These are phyloP conservation scores for Casuarius casuarius DNA, from an alignment of 2,113 vertebrate genomes.

Conservation along the genomic window DNA sequence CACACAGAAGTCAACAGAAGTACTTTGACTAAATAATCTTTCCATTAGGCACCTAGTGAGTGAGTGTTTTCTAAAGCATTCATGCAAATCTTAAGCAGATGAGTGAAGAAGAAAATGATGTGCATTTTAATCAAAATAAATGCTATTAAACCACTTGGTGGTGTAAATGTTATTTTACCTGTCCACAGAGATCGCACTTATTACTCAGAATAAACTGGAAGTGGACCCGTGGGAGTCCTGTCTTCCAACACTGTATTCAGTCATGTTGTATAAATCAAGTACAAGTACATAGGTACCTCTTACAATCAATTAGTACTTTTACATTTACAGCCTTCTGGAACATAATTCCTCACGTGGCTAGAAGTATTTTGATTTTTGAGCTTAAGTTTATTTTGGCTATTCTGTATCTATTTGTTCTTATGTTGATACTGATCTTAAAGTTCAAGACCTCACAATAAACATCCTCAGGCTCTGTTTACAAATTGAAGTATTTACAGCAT, in stretches of 20 bases:
- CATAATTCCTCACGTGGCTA: not conserved
- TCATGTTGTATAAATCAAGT: not conserved
- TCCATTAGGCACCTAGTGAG: constrained; percentile 30
- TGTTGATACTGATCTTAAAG: not conserved
- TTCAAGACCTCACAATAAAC: not conserved
- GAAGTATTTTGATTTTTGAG: not conserved
- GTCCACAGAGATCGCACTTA: not conserved
- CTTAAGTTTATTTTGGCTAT: not conserved
- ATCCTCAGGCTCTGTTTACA: not conserved
- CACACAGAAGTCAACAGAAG: constrained; percentile 24
- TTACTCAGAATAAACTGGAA: not conserved
- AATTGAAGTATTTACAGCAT: not conserved
- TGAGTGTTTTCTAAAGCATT: constrained; percentile 3
- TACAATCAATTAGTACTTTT: not conserved
- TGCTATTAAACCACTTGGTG: not conserved
- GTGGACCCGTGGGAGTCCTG: not conserved
- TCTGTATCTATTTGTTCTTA: not conserved
- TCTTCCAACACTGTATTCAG: not conserved
- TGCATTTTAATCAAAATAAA: constrained; percentile 9
- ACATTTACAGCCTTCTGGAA: not conserved
- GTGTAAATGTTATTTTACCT: not conserved
- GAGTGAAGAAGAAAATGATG: not conserved
- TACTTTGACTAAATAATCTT: constrained; percentile 38
- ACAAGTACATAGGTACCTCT: not conserved
- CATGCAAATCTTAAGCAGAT: constrained; percentile 10